Evolutionary conservation across 2,888 invertebrate species (phyloP).

Genomic region (Drosophila meridionalis): DNA sequence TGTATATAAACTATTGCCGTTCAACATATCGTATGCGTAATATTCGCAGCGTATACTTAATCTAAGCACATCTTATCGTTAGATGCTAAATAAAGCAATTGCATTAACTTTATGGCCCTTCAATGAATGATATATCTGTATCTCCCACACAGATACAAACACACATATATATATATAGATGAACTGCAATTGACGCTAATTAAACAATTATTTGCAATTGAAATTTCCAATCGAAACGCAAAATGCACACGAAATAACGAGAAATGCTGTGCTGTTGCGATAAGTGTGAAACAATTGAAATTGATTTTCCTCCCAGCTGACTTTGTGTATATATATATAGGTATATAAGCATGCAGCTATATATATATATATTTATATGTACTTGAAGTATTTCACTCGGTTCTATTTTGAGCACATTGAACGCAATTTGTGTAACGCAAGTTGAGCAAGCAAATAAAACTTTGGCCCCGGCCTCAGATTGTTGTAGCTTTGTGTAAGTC

Average conservation of each 20-base stretch:
- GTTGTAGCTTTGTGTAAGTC: constrained; percentile 14
- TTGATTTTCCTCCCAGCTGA: constrained; percentile 62
- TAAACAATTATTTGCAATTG: constrained; percentile 72
- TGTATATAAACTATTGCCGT: constrained; percentile 5
- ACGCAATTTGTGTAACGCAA: constrained; percentile 59
- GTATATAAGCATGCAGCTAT: not conserved
- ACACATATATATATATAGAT: not conserved
- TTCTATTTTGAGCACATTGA: constrained; percentile 63
- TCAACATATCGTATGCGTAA: constrained; percentile 24
- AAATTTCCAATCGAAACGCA: constrained; percentile 66
- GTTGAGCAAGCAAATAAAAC: constrained; percentile 68
- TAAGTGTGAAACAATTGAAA: constrained; percentile 72
- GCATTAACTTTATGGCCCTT: not conserved
- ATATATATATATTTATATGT: not conserved
- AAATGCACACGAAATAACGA: constrained; percentile 46
- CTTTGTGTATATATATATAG: not conserved
- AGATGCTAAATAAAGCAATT: not conserved
- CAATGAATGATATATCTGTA: constrained; percentile 2
- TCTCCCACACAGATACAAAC: not conserved
- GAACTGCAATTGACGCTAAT: constrained; percentile 70
- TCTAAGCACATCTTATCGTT: constrained; percentile 5
- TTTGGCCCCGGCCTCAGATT: constrained; percentile 55
- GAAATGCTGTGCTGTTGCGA: constrained; percentile 29
- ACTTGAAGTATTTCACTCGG: constrained; percentile 32
- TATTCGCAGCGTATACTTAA: constrained; percentile 21